These are phyloP conservation scores for Paraescarpia echinospica DNA, from an alignment of 1,140 invertebrate genomes.

Conservation along the genomic window DNA sequence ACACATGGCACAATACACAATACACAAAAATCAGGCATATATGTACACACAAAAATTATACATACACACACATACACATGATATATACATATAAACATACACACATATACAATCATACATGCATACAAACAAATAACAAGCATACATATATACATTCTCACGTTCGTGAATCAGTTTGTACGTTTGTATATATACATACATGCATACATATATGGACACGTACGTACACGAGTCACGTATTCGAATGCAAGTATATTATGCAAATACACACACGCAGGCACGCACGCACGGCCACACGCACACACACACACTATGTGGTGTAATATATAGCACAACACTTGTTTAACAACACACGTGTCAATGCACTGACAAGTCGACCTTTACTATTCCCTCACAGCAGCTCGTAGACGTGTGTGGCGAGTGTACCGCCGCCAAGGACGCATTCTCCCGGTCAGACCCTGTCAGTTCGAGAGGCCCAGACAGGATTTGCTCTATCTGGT, in stretches of 20 bases:
- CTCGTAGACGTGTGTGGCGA: neutral
- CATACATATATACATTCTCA: neutral
- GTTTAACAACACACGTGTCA: neutral
- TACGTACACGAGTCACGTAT: neutral
- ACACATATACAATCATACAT: too few relatives aligned
- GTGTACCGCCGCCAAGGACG: neutral
- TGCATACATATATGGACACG: neutral
- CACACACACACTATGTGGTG: neutral
- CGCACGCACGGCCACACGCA: too few relatives aligned
- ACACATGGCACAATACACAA: too few relatives aligned
- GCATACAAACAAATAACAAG: neutral
- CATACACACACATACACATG: too few relatives aligned
- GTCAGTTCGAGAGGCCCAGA: neutral
- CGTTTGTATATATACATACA: neutral
- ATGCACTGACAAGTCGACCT: neutral
- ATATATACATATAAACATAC: too few relatives aligned
- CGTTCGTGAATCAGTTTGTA: neutral
- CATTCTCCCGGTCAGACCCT: neutral
- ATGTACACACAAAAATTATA: too few relatives aligned
- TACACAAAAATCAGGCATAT: too few relatives aligned
- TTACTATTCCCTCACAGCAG: neutral
- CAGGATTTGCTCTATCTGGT: neutral
- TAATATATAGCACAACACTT: neutral
- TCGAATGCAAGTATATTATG: neutral
- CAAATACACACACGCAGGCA: neutral